These are phyloP conservation scores for Caenorhabditis virilis DNA, from an alignment of 2,888 invertebrate genomes.

Conservation along the genomic window DNA sequence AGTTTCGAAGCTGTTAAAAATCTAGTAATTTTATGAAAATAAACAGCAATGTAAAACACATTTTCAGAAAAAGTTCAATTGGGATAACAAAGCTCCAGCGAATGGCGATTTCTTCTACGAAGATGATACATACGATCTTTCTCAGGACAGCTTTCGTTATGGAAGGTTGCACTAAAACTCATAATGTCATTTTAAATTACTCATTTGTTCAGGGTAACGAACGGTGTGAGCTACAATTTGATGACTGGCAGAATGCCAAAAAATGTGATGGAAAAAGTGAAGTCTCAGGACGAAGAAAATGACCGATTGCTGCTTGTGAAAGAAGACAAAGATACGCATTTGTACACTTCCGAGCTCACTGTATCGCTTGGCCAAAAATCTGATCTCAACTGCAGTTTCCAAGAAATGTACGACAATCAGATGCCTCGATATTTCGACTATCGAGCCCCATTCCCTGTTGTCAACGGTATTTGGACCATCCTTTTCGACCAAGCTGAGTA, in stretches of 20 bases:
- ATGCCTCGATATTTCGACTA: conserved; percentile 35
- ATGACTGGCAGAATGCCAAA: conserved; percentile 28
- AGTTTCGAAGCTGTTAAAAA: too few species aligned
- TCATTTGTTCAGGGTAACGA: conserved; percentile 15
- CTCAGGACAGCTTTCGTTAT: conserved; percentile 27
- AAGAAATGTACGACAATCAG: conserved; percentile 15
- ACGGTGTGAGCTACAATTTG: conserved; percentile 23
- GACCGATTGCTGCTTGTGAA: conserved; percentile 6
- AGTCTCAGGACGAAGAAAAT: conserved; percentile 17
- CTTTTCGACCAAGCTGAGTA: conserved; percentile 19
- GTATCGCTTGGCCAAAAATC: not conserved
- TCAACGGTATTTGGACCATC: conserved; percentile 27
- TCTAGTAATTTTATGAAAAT: too few species aligned
- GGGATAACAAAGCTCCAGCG: too few species aligned
- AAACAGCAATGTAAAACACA: too few species aligned
- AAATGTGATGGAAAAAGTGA: conserved; percentile 13
- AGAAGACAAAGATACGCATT: not conserved
- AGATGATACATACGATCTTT: conserved; percentile 18
- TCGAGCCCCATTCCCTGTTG: conserved; percentile 15
- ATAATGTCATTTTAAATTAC: not conserved
- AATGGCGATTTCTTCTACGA: conserved; percentile 15
- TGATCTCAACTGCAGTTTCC: too few species aligned
- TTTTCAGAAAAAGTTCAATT: too few species aligned
- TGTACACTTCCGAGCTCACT: not conserved
- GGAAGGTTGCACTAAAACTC: conserved; percentile 13